Base-by-base conservation (phyloP, 2,797 vertebrate genomes). In the Onychomys arenicola region DNA sequence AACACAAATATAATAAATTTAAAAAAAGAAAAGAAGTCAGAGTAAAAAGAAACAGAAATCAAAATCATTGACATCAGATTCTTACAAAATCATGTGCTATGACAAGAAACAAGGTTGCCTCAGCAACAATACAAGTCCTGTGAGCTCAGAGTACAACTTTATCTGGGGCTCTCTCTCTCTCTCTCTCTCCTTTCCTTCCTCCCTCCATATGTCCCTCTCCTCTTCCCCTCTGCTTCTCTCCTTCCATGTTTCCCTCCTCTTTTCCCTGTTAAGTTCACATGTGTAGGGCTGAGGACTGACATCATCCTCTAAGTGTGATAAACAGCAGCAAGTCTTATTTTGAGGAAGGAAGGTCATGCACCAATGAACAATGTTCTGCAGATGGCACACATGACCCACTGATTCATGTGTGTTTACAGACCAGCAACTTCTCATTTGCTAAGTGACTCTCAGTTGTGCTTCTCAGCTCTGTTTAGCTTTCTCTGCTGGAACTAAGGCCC, bases 371-470 rank as follows among this genome's bases (percentile, higher is more conserved):
- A 81, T 61, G 13, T n/a, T 67, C 49, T 91, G 17, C 87, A 78
- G 52, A 67, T 78, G 84, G 55, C 46, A 43, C 37, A 82, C 59
- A 49, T 49, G 37, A 63, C 27, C 2, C 17, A 32, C 77, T 16
- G 78, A 71, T 5, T 73, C 29, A 34, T 77, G 94, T 71, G 16
- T 89, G 83, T 94, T 94, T 90, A 52, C 59, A 29, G 65, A 77
- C 52, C 27, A 80, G 49, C 27, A 80, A 46, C 49, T 75, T 86
- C 40, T 69, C 40, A 82, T 87, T 95, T 80, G 61, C n/a, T 90
- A 84, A 96, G 86, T 89, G 86, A 55, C 80, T 91, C 40, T 87
- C 82, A 95, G 80, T 65, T 93, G 46, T 77, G 40, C 49, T 77
- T 65, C 57, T 91, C 40, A 77, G 63, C 27, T 84, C 55, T 95